These are phyloP conservation scores for Ceuthmochares aereus DNA, from an alignment of 2,113 vertebrate species.

Conservation along the genomic window DNA sequence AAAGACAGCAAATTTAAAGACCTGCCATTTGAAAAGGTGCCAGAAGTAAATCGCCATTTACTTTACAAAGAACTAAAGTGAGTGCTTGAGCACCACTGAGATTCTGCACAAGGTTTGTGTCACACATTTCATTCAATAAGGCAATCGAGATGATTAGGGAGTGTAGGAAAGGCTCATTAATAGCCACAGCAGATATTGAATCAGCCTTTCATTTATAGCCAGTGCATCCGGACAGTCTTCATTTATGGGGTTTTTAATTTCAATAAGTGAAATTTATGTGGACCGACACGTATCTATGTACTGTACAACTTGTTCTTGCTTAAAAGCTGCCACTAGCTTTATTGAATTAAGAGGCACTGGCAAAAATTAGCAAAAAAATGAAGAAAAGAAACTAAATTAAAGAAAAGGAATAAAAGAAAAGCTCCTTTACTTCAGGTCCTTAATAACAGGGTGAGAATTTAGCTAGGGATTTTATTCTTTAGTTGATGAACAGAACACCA, in stretches of 20 bases:
- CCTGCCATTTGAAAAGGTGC: conserved; percentile 40
- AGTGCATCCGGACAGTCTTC: conserved; percentile 1
- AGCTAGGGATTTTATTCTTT: background rate
- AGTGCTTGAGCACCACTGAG: conserved; percentile 11
- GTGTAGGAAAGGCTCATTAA: conserved; percentile 59
- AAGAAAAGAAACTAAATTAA: background rate
- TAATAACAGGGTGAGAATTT: background rate
- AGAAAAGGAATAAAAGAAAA: too few species aligned
- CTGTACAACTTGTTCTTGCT: background rate
- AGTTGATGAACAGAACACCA: background rate
- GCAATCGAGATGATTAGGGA: conserved; percentile 73
- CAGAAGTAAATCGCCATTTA: conserved; percentile 55
- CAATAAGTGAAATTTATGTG: conserved; percentile 21
- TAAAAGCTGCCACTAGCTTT: background rate
- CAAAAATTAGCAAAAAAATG: background rate
- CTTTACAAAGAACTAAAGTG: background rate
- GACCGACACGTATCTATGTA: background rate
- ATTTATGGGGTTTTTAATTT: conserved; percentile 43
- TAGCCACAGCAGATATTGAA: background rate
- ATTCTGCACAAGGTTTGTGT: conserved; percentile 9
- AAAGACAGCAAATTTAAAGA: conserved; percentile 27
- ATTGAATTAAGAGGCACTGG: background rate
- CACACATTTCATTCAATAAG: conserved; percentile 54
- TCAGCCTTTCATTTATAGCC: conserved; percentile 44
- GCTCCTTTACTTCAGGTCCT: background rate